These are phyloP conservation scores for Myiothlypis chrysogaster DNA, from an alignment of 2,797 vertebrate genomes.

Conservation along the genomic window DNA sequence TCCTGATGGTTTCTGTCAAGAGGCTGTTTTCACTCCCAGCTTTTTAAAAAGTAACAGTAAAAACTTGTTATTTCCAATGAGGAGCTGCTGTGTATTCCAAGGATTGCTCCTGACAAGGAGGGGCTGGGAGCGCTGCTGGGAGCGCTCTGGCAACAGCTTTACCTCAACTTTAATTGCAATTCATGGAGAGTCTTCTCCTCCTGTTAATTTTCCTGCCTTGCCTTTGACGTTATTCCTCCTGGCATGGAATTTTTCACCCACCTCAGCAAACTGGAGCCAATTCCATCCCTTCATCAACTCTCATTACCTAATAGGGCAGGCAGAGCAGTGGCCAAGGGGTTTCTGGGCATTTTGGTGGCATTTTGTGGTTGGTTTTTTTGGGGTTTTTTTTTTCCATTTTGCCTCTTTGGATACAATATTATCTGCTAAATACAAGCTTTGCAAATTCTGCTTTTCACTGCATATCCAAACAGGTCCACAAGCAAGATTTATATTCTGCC, in stretches of 20 bases:
- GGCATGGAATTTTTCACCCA: neutral
- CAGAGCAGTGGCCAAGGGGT: neutral
- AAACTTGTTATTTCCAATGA: neutral
- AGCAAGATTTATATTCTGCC: neutral
- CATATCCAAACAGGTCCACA: neutral
- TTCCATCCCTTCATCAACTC: neutral
- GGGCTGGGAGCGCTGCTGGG: neutral
- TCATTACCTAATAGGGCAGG: neutral
- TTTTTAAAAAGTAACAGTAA: neutral
- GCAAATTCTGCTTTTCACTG: neutral
- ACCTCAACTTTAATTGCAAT: neutral
- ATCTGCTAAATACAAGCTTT: neutral
- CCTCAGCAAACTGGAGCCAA: neutral
- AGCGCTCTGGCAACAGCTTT: neutral
- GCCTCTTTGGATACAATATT: neutral
- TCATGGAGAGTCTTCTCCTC: neutral
- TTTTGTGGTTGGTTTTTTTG: neutral
- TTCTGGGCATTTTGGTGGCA: neutral
- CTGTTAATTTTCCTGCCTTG: neutral
- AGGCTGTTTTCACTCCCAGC: neutral
- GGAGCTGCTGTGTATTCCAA: neutral
- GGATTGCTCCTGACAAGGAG: neutral
- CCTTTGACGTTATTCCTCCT: neutral
- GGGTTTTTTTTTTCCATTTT: neutral
- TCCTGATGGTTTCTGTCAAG: constrained; percentile 10